Evolutionary conservation across 2,797 vertebrate species (phyloP).

Genomic region (Sebastes paucispinis): DNA sequence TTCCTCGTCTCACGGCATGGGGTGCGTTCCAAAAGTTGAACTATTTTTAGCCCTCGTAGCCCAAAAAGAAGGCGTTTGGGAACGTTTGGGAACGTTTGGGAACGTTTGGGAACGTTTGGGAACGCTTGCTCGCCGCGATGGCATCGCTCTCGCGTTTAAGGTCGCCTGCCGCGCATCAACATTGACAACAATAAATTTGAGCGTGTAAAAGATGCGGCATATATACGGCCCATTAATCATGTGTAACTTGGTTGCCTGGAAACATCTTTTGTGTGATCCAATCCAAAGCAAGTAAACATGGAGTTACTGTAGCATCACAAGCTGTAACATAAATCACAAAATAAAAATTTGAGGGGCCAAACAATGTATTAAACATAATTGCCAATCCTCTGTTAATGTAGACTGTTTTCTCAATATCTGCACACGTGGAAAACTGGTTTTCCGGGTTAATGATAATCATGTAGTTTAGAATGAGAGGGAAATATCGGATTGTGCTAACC

Average conservation of each 20-base stretch:
- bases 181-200: too few species aligned
- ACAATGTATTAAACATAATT: neutral
- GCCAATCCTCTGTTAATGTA: neutral
- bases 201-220: too few species aligned
- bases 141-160: too few species aligned
- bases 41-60: too few species aligned
- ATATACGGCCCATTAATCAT: neutral
- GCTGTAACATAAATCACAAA: neutral
- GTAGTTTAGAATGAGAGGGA: neutral
- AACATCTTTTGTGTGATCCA: neutral
- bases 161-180: too few species aligned
- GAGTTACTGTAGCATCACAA: neutral
- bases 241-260: neutral
- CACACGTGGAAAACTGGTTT: neutral
- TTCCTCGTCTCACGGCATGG: too few species aligned
- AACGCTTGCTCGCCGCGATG: too few species aligned
- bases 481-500: neutral
- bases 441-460: neutral
- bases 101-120: too few species aligned
- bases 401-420: neutral
- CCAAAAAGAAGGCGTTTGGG: too few species aligned
- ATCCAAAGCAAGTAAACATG: neutral
- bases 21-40: too few species aligned
- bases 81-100: too few species aligned
- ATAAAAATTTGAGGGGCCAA: neutral